Percentiles rank a stretch among this genome's conserved stretches.
phyloP scores from a whole-genome alignment of 2,113 vertebrate genomes.

The Nerophis lumbriciformis region DNA sequence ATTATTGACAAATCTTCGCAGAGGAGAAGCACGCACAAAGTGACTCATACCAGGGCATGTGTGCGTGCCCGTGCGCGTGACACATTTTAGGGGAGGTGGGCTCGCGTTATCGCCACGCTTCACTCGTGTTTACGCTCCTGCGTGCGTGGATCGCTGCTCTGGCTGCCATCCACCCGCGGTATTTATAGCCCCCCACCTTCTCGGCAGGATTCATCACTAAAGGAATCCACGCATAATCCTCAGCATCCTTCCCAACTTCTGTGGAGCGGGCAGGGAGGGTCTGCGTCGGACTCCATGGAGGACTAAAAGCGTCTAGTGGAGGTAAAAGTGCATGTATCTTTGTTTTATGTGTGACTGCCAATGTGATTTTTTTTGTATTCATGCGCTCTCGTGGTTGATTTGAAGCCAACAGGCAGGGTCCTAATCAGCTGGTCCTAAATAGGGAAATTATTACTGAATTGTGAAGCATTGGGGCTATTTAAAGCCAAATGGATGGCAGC shows the following conservation, averaged over 20 bases:
- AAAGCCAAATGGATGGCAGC: slow-evolving; percentile 1
- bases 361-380: not conserved
- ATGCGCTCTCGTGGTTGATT: not conserved
- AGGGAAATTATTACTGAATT: not conserved
- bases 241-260: slow-evolving; percentile 8
- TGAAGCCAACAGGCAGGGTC: not conserved
- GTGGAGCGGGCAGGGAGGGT: slow-evolving; percentile 5
- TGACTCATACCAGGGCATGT: slow-evolving; percentile 47
- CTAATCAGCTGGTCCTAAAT: not conserved
- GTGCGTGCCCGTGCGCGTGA: slow-evolving; percentile 24
- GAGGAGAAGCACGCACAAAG: slow-evolving; percentile 22
- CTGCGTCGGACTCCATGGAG: slow-evolving; percentile 16
- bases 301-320: not conserved
- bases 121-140: slow-evolving; percentile 49
- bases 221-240: slow-evolving; percentile 49
- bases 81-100: not conserved
- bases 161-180: slow-evolving; percentile 52
- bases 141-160: slow-evolving; percentile 44
- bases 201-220: slow-evolving; percentile 41
- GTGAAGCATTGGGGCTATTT: not conserved
- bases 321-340: not conserved
- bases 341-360: not conserved
- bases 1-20: slow-evolving; percentile 11
- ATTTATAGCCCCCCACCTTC: slow-evolving; percentile 49
- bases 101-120: slow-evolving; percentile 26